phyloP scores from a whole-genome alignment of 2,113 vertebrate genomes.

The Sinocyclocheilus grahami region DNA sequence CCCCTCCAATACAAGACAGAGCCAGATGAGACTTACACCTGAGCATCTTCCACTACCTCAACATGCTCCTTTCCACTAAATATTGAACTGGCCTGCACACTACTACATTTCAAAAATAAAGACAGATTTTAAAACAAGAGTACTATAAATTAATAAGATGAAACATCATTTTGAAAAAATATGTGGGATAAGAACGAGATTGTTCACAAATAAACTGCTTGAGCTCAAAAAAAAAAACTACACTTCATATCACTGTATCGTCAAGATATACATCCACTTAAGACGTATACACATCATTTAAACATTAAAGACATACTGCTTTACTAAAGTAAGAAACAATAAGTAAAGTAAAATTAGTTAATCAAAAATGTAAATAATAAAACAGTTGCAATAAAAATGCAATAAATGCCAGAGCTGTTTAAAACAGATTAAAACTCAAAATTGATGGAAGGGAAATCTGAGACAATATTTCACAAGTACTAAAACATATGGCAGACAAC shows the following conservation, averaged over 20 bases:
- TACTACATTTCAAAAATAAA: too few species aligned
- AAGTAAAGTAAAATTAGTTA: not conserved
- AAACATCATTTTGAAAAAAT: not conserved
- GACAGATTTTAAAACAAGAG: too few species aligned
- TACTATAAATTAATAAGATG: not conserved
- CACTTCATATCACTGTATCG: not conserved
- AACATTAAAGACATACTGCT: not conserved
- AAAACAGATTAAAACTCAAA: constrained; percentile 2
- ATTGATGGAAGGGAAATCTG: not conserved
- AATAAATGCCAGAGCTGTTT: not conserved
- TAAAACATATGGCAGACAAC: constrained; percentile 22
- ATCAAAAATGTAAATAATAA: not conserved
- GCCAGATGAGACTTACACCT: constrained; percentile 9
- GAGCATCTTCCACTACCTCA: constrained; percentile 3
- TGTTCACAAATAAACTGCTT: not conserved
- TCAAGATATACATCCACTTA: constrained; percentile 5
- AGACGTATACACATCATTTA: not conserved
- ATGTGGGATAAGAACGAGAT: not conserved
- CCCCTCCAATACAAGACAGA: constrained; percentile 43
- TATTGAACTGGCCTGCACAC: not conserved
- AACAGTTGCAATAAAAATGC: not conserved
- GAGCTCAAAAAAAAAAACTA: not conserved
- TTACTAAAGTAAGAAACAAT: not conserved
- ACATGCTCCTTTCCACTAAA: not conserved
- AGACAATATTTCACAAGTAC: not conserved